Evolutionary conservation across 1,140 invertebrate species (phyloP).

Genomic region (Cardiocondyla obscurior): DNA sequence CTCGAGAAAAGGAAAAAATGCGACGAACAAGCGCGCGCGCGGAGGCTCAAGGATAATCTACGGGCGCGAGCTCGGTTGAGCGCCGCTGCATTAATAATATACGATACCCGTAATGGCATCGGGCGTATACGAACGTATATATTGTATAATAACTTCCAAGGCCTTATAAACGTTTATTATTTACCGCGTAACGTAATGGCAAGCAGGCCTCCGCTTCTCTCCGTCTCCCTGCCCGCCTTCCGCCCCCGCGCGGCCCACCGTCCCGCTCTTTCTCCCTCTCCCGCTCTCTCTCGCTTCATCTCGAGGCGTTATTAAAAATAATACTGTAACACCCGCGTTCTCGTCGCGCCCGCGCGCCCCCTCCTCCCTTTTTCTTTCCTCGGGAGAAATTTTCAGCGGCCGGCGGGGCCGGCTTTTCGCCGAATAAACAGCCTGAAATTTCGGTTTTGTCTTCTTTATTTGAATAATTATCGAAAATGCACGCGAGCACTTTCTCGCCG

Average conservation of each 20-base stretch:
- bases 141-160: constrained; percentile 85
- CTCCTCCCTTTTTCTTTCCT: constrained; percentile 43
- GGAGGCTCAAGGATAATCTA: constrained; percentile 57
- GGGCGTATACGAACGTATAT: constrained; percentile 82
- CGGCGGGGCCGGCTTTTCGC: constrained; percentile 57
- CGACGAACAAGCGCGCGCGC: constrained; percentile 23
- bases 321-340: constrained; percentile 63
- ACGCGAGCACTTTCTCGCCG: constrained; percentile 12
- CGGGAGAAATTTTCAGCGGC: constrained; percentile 57
- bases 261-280: constrained; percentile 8
- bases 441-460: constrained; percentile 21
- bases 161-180: constrained; percentile 84
- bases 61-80: constrained; percentile 76
- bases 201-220: constrained; percentile 77
- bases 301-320: constrained; percentile 69
- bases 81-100: constrained; percentile 84
- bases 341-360: neutral
- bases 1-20: constrained; percentile 60
- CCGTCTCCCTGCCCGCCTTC: constrained; percentile 63
- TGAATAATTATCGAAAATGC: constrained; percentile 38
- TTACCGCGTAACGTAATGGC: constrained; percentile 84
- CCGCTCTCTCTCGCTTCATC: constrained; percentile 44
- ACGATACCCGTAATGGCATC: constrained; percentile 84
- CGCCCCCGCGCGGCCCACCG: constrained; percentile 9
- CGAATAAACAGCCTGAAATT: constrained; percentile 43